These are phyloP conservation scores for Microdon myrmicae DNA, from an alignment of 2,888 invertebrate species.

Conservation along the genomic window DNA sequence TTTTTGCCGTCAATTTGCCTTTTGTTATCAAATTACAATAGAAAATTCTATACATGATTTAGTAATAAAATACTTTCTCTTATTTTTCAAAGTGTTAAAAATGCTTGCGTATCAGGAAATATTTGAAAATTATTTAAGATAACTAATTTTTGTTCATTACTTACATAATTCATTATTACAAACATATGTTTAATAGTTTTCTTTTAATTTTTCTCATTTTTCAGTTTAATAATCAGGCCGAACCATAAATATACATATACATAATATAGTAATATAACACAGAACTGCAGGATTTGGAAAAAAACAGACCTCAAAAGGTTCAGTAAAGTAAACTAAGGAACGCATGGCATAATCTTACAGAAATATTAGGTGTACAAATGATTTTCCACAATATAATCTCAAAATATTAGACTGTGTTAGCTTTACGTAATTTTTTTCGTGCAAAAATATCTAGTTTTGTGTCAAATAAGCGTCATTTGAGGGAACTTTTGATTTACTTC, in stretches of 20 bases:
- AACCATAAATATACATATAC: constrained; percentile 49
- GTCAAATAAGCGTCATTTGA: no score
- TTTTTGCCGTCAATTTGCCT: no score
- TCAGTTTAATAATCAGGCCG: constrained; percentile 49
- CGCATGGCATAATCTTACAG: no score
- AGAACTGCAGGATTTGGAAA: constrained; percentile 27
- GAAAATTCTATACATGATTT: no score
- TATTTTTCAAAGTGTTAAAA: constrained; percentile 18
- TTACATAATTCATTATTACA: background rate
- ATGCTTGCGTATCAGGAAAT: constrained; percentile 27
- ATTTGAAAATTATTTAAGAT: background rate
- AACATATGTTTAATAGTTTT: background rate
- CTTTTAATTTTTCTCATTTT: constrained; percentile 4
- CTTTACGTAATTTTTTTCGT: no score
- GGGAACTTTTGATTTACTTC: no score
- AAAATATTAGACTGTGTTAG: no score
- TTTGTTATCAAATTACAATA: no score
- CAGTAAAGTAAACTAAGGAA: constrained; percentile 28
- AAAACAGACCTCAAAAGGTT: constrained; percentile 21
- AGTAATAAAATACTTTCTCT: no score
- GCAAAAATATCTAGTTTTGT: no score
- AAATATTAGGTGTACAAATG: no score
- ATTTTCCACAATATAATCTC: no score
- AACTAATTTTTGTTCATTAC: background rate
- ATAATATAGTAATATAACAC: constrained; percentile 35